Conservation (phyloP, 2,888 invertebrate species). For the Lymantria monacha region DNA sequence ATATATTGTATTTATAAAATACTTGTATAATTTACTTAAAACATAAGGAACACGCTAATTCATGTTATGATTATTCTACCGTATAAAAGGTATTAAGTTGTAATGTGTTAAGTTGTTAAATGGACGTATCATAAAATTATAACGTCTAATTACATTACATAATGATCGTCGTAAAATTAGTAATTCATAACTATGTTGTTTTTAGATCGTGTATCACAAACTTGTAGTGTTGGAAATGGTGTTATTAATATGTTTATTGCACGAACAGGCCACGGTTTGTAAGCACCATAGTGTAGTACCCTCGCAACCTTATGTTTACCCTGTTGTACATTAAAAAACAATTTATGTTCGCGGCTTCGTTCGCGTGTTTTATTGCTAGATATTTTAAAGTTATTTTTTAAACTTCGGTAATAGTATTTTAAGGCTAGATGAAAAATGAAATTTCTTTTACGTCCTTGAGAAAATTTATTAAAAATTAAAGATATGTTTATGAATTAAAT, state of each 20-base stretch:
- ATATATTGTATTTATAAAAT: not conserved
- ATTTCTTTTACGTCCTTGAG: too few species aligned
- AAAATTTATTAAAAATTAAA: too few species aligned
- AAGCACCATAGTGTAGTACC: constrained; percentile 35
- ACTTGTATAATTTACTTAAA: not conserved
- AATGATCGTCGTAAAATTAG: constrained; percentile 65
- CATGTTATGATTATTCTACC: constrained; percentile 27
- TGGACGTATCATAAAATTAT: constrained; percentile 64
- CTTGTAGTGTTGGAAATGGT: constrained; percentile 49
- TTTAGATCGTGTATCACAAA: constrained; percentile 74
- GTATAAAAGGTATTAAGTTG: constrained; percentile 31
- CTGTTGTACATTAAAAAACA: too few species aligned
- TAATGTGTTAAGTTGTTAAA: constrained; percentile 62
- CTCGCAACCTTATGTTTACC: too few species aligned
- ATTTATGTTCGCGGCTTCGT: too few species aligned
- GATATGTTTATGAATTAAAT: too few species aligned
- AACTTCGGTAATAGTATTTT: too few species aligned
- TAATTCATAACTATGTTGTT: constrained; percentile 76
- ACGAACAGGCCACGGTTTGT: constrained; percentile 52
- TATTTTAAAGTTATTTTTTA: too few species aligned
- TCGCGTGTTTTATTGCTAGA: too few species aligned
- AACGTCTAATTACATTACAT: constrained; percentile 65
- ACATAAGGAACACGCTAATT: constrained; percentile 32
- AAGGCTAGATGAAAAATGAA: too few species aligned
- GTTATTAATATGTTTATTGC: constrained; percentile 75